Conservation (phyloP, 2,797 vertebrate species). For the Hephaestus fuliginosus region DNA sequence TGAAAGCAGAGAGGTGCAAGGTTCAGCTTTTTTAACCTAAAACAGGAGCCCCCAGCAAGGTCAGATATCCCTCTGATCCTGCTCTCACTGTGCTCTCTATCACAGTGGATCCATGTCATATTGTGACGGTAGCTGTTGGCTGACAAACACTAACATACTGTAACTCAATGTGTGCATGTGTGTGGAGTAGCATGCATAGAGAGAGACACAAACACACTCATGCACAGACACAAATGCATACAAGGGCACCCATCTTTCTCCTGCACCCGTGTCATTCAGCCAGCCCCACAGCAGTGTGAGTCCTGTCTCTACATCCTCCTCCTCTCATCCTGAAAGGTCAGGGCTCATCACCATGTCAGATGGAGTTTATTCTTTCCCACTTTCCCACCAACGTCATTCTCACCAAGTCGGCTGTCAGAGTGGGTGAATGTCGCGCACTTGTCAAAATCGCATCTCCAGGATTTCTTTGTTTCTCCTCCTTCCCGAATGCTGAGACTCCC, state of each 20-base stretch:
- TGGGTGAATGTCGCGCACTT: slow-evolving; percentile 56
- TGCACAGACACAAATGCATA: slow-evolving; percentile 20
- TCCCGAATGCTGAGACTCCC: slow-evolving; percentile 4
- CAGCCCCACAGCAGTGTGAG: slow-evolving; percentile 46
- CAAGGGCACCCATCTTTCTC: slow-evolving; percentile 31
- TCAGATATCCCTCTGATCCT: slow-evolving; percentile 14
- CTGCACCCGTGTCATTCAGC: slow-evolving; percentile 58
- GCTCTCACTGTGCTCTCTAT: neutral
- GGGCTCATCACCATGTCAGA: slow-evolving; percentile 75
- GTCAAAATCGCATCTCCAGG: slow-evolving; percentile 50
- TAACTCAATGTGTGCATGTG: slow-evolving; percentile 10
- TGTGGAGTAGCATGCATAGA: neutral
- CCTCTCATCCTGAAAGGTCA: slow-evolving; percentile 78
- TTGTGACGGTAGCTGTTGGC: slow-evolving; percentile 29
- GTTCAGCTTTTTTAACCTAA: slow-evolving; percentile 15
- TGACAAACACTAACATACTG: slow-evolving; percentile 30
- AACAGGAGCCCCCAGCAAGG: slow-evolving; percentile 10
- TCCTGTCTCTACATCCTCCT: slow-evolving; percentile 58
- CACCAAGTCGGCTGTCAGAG: slow-evolving; percentile 64
- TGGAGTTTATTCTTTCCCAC: slow-evolving; percentile 72
- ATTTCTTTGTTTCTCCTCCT: slow-evolving; percentile 37
- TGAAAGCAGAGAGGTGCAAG: neutral
- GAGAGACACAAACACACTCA: slow-evolving; percentile 18
- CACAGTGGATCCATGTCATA: slow-evolving; percentile 31
- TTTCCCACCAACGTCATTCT: slow-evolving; percentile 64